Evolutionary conservation across 1,140 invertebrate genomes (phyloP), one percentile per base, ranked within the genome.

Genomic region (Tachypleus tridentatus): DNA sequence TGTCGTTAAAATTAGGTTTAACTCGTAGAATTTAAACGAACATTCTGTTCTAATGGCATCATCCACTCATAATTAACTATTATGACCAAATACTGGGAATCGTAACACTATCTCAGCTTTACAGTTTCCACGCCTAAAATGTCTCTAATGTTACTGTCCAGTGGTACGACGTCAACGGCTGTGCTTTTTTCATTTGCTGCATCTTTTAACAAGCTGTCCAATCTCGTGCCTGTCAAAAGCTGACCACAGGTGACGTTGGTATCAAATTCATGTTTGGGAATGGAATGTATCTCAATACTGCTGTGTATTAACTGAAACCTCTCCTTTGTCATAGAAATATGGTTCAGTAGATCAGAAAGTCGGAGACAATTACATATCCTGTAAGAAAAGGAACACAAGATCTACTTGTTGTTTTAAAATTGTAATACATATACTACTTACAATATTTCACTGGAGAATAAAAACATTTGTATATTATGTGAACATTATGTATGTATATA

Each of bases 111-210:
- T 62, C 69, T 61, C 49, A 70, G 62, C 4, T 59, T 64, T 9
- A 70, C 65, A 48, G 69, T 69, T 54, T 70, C 67, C 10, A 70
- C 67, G 52, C 69, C 65, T n/a, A 70, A 62, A 48, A 70, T 62
- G 58, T 68, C 59, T 51, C 67, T 53, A 8, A 70, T 67, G 56
- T 57, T 51, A 49, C 69, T 68, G 59, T 70, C 67, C 54, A 68
- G 59, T 47, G 47, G 48, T 11, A 70, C 61, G 7, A 70, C 48
- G 47, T 70, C 69, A 8, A 63, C 61, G 9, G 52, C 51, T 10
- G 58, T 50, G 6, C 53, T 51, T 9, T 64, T 54, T 48, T 67
- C 64, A 8, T 48, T 9, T 0, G 7, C 53, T 7, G 53, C n/a
- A 7, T 7, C 7, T 8, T 54, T 7, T n/a, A 54, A 54, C 7